These are phyloP conservation scores for Ptychobarbus kaznakovi DNA, from an alignment of 2,797 vertebrate genomes.

Conservation along the genomic window DNA sequence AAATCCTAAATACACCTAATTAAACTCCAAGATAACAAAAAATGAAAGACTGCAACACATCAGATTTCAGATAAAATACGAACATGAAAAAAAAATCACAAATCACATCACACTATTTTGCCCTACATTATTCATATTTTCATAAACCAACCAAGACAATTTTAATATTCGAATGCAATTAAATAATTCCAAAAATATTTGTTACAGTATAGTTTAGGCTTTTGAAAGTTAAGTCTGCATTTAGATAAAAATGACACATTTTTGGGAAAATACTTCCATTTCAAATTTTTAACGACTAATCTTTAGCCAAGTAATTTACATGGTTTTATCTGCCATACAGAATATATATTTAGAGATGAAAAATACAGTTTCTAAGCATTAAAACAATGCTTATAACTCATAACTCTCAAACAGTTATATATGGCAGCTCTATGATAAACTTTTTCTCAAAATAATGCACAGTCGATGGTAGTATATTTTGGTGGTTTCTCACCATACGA, in stretches of 20 bases:
- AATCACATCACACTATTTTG: background rate
- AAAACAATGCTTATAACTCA: background rate
- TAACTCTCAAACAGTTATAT: background rate
- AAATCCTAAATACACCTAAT: background rate
- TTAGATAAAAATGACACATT: background rate
- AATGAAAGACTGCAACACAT: background rate
- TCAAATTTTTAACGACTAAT: background rate
- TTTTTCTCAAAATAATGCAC: background rate
- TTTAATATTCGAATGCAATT: background rate
- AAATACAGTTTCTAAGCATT: background rate
- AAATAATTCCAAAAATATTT: background rate
- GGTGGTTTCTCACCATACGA: constrained; percentile 34
- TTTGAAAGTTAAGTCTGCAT: background rate
- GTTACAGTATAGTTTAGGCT: background rate
- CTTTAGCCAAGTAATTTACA: background rate
- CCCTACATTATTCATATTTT: background rate
- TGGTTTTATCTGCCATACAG: background rate
- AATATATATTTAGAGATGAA: background rate
- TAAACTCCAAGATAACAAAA: background rate
- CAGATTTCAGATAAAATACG: background rate
- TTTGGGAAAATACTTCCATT: background rate
- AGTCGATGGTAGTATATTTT: constrained; percentile 6
- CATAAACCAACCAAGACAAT: background rate
- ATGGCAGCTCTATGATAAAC: background rate
- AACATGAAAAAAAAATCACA: background rate